Evolutionary conservation across 2,113 vertebrate genomes (phyloP), one percentile per base, ranked within the genome.

Genomic region (Brachyhypopomus gauderio): DNA sequence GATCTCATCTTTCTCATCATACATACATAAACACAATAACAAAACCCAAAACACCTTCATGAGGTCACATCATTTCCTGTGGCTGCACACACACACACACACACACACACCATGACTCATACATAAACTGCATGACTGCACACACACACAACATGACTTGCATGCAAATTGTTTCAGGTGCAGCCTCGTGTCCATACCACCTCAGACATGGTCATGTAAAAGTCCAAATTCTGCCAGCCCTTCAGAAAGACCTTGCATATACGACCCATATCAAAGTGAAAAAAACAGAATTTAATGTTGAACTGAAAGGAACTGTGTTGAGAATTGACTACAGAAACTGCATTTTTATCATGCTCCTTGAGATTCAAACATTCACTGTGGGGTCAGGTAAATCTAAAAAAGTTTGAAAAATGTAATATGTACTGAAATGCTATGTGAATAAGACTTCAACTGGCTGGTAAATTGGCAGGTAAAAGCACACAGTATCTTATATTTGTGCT

Each of bases 1-100:
- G 90, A 96, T 87, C 62, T 52, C 52, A 73, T 38, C 41, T 12
- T 12, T 17, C 17, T n/a, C 45, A 19, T 34, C 62, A n/a, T 38
- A 34, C 11, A 70, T 23, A 16, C 73, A 41, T 64, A 76, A 27
- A 45, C 36, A 72, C 25, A 52, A 19, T 38, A 22, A 48, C 20
- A 66, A 17, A 22, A 25, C 59, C 22, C 59, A 62, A 19, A 20
- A 59, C 16, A 4, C 58, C 20, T 60, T 22, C 20, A 60, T n/a
- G 12, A 20, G 27, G 25, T 12, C 7, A 52, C 45, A 52, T 52
- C 45, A 12, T 52, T 12, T 52, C 45, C 2, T 14, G 14, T 52
- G 45, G 45, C 45, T 14, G 45, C 45, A 52, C 30, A 70, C 9
- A 60, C 36, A 30, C 45, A 52, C 19, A 70, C 9, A 70, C 72